A percentile compares a stretch with the other conserved stretches of the same genome.
Evolutionary conservation across 2,797 vertebrate genomes (phyloP).

Genomic region (Naso thynnoides): DNA sequence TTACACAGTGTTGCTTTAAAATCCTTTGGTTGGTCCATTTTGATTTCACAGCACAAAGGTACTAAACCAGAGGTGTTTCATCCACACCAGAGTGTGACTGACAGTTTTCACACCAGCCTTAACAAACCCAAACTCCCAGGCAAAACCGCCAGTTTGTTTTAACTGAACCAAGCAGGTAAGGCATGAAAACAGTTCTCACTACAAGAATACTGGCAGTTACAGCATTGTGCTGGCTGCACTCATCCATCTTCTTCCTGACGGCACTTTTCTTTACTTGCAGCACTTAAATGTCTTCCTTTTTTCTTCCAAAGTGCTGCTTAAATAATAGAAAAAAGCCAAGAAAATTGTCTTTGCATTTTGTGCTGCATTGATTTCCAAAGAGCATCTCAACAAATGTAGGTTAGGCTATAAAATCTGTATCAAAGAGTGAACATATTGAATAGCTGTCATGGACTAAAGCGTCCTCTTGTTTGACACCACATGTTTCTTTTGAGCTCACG

Average conservation of each 20-base stretch:
- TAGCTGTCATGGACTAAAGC: constrained; percentile 21
- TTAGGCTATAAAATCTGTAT: constrained; percentile 40
- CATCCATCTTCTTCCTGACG: constrained; percentile 35
- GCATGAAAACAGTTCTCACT: neutral
- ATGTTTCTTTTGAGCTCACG: constrained; percentile 1
- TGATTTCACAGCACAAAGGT: neutral
- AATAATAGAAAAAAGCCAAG: constrained; percentile 6
- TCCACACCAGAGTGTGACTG: neutral
- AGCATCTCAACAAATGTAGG: constrained; percentile 28
- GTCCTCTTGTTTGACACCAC: constrained; percentile 17
- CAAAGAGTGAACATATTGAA: constrained; percentile 12
- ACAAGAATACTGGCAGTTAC: constrained; percentile 15
- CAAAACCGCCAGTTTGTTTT: neutral
- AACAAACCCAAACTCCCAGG: neutral
- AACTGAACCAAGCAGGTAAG: neutral
- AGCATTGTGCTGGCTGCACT: neutral
- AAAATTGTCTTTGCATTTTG: constrained; percentile 21
- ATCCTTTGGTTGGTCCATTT: neutral
- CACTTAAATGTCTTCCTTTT: constrained; percentile 40
- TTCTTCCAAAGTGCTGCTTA: constrained; percentile 38
- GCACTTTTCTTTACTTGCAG: constrained; percentile 21
- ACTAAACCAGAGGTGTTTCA: no score
- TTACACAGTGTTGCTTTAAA: no score
- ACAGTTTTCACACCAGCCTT: neutral
- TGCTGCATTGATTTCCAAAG: constrained; percentile 43